Evolutionary conservation across 1,140 invertebrate genomes (phyloP), one percentile per base, ranked within the genome.

Genomic region (Frieseomelitta varia): DNA sequence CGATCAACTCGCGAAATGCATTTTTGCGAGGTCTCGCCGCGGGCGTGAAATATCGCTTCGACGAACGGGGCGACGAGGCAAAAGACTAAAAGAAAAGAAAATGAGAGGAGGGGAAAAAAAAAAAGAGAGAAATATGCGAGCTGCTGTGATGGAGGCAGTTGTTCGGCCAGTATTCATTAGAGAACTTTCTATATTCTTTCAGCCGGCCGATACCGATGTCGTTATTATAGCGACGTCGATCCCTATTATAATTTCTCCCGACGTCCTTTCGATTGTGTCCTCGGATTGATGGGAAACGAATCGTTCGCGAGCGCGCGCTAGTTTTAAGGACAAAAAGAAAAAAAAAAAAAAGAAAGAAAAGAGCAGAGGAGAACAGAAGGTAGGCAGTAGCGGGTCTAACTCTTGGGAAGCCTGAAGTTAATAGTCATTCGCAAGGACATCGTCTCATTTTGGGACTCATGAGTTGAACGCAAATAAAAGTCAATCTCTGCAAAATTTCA

Each of bases 141-240:
- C 27, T 34, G 39, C 39, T 53, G 39, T n/a, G 80, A 67, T 67
- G 63, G 30, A 77, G 71, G 51, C 34, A 53, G n/a, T 78, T 34
- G 81, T 10, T 17, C 63, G n/a, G 27, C n/a, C 72, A 56, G n/a
- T 58, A 55, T 81, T 88, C 86, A 27, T 76, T 67, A 79, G 47
- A 39, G 53, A 15, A 79, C 19, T 30, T 78, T 65, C 39, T 71
- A 55, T 85, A 84, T 63, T 81, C 82, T 81, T 87, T 65, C 65
- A 39, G 53, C 19, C 68, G 51, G 34, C 39, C 67, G 78, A 71
- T 65, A 81, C 65, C 69, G n/a, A 30, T 75, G 75, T 58, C 69
- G 75, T 85, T 85, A 81, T 88, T 78, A 72, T 63, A 87, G 76
- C 65, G 81, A 76, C 68, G 67, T 67, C 83, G 87, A 67, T 8